Base-by-base conservation (phyloP, 2,888 invertebrate genomes). In the Pasiphila rectangulata region DNA sequence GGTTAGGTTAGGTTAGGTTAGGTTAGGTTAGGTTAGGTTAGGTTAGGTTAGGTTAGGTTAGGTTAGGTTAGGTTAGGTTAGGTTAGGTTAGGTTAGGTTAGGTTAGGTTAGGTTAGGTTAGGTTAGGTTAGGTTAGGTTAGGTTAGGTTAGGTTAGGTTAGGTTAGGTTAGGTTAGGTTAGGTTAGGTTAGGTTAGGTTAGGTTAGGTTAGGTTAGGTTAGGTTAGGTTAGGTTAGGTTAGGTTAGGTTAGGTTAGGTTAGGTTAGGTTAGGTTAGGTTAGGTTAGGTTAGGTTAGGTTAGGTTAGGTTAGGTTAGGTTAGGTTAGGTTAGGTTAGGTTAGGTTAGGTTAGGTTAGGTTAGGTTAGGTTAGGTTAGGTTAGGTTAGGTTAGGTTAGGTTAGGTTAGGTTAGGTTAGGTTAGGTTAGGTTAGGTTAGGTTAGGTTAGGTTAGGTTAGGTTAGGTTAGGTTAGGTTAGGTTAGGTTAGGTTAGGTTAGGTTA, bases 361-460 rank as follows among this genome's bases (percentile, higher is more conserved):
- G 54, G 57, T 54, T 58, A 56, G 56, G 58, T 59, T 59, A 55
- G 57, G 57, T 57, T 57, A 57, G 57, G 57, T 57, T 57, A 57
- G 57, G 57, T 57, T 58, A 54, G 54, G 57, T 54, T 58, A 56
- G 56, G 58, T 59, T 59, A 59, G 19, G 19, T 19, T 19, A 19
- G 19, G 19, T 19, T 19, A 56, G 55, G 51, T 55, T 54, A 54
- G 56, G 58, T 57, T 57, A 57, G 58, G 58, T 56, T 54, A 53
- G 54, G 52, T 45, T 48, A 48, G 47, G 52, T 49, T 50, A 46
- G 47, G 41, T 49, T 49, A 44, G 40, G 46, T 55, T 49, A 46
- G 43, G 46, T 51, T 51, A 49, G 48, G 49, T 51, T 55, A 48
- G 50, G 51, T 49, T 51, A 50, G 44, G 47, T 54, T 47, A 46